phyloP scores from a whole-genome alignment of 2,888 invertebrate genomes.

The Drosophila antonietae region DNA sequence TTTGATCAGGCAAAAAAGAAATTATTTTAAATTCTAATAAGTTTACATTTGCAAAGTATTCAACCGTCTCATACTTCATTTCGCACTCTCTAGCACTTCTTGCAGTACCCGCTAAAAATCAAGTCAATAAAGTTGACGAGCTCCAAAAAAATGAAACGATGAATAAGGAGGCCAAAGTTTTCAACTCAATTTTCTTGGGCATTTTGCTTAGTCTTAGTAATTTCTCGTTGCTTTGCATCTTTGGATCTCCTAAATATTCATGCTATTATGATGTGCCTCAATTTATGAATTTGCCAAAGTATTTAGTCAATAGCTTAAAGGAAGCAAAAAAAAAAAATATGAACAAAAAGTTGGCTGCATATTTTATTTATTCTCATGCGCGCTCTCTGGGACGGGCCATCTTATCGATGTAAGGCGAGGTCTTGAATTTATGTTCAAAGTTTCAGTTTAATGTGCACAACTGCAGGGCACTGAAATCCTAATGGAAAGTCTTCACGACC shows the following conservation, averaged over 20 bases:
- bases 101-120: constrained; percentile 58
- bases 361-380: constrained; percentile 64
- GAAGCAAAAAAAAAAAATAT: background rate
- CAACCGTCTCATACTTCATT: background rate
- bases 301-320: constrained; percentile 76
- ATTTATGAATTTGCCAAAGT: constrained; percentile 79
- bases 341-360: constrained; percentile 57
- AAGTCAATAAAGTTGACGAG: constrained; percentile 62
- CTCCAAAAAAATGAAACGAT: constrained; percentile 13
- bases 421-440: constrained; percentile 69
- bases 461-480: constrained; percentile 50
- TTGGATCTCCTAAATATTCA: constrained; percentile 71
- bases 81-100: background rate
- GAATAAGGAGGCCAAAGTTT: constrained; percentile 51
- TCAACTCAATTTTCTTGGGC: constrained; percentile 67
- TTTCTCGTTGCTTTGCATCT: constrained; percentile 33
- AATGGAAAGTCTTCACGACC: constrained; percentile 49
- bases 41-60: background rate
- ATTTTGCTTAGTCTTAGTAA: constrained; percentile 50
- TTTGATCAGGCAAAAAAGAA: background rate
- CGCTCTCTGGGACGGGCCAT: constrained; percentile 8
- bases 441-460: constrained; percentile 67
- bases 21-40: background rate
- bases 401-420: constrained; percentile 59
- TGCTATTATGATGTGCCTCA: constrained; percentile 67